phyloP scores from a whole-genome alignment of 2,888 invertebrate genomes.

The Eilema caniola region DNA sequence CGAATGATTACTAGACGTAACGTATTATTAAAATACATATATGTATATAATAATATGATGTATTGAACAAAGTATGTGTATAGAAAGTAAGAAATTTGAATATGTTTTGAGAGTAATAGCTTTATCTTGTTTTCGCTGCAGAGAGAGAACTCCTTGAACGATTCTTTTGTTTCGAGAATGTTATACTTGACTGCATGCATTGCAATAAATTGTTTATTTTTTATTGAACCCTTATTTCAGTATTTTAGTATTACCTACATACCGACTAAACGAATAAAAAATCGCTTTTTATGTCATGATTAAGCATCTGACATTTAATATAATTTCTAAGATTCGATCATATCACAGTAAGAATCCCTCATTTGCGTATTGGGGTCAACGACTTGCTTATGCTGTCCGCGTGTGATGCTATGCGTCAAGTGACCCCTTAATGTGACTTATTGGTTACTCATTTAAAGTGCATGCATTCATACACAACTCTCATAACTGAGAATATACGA shows the following conservation, averaged over 20 bases:
- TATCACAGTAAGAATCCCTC: conserved; percentile 65
- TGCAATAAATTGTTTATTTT: background rate
- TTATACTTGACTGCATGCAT: conserved; percentile 14
- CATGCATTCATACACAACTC: conserved; percentile 66
- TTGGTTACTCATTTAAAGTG: conserved; percentile 83
- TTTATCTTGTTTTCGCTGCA: conserved; percentile 19
- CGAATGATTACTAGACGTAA: conserved; percentile 77
- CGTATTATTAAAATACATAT: conserved; percentile 78
- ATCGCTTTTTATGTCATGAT: background rate
- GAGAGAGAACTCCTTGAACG: conserved; percentile 17
- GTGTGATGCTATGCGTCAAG: conserved; percentile 78
- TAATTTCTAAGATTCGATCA: conserved; percentile 58
- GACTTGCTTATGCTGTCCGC: conserved; percentile 78
- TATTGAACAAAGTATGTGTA: conserved; percentile 14
- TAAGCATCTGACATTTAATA: conserved; percentile 38
- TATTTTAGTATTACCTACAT: background rate
- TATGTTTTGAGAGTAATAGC: conserved; percentile 17
- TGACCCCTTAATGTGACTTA: conserved; percentile 84
- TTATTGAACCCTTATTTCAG: background rate
- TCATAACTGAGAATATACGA: conserved; percentile 33
- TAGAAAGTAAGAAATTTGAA: conserved; percentile 23
- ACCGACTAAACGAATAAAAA: background rate
- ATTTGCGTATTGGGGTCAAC: conserved; percentile 79
- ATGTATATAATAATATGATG: conserved; percentile 36
- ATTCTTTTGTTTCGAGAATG: conserved; percentile 14